A percentile compares a stretch with the other conserved stretches of the same genome.
Conservation (phyloP, 2,113 vertebrate genomes). For the Clupea harengus region DNA sequence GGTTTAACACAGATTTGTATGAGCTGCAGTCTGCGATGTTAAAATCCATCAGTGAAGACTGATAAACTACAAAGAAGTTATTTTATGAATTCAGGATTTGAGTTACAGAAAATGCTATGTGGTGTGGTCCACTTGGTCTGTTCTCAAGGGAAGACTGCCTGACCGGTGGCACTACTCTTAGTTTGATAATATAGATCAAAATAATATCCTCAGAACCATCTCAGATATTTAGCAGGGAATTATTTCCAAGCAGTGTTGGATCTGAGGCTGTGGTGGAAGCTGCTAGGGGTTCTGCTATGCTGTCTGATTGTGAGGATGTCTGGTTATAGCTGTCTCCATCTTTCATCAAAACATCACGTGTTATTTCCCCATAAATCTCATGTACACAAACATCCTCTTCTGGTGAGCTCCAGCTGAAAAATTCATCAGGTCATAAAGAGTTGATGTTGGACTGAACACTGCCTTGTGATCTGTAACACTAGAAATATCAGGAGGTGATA, state of each 20-base stretch:
- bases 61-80: background rate
- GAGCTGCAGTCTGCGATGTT: background rate
- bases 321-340: background rate
- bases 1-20: background rate
- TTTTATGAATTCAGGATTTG: background rate
- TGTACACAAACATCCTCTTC: background rate
- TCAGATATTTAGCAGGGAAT: background rate
- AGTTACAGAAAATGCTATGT: background rate
- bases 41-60: background rate
- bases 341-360: slow-evolving; percentile 1
- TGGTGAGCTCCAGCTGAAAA: background rate
- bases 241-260: background rate
- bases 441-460: slow-evolving; percentile 9
- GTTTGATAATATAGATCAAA: background rate
- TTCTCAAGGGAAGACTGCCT: background rate
- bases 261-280: background rate
- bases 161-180: background rate
- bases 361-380: background rate
- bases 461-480: background rate
- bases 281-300: background rate
- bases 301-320: background rate
- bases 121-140: background rate
- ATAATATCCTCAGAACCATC: background rate
- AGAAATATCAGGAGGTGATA: background rate
- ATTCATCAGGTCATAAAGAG: slow-evolving; percentile 11